phyloP scores from a whole-genome alignment of 1,140 invertebrate species.

The Caenorhabditis brenneri region DNA sequence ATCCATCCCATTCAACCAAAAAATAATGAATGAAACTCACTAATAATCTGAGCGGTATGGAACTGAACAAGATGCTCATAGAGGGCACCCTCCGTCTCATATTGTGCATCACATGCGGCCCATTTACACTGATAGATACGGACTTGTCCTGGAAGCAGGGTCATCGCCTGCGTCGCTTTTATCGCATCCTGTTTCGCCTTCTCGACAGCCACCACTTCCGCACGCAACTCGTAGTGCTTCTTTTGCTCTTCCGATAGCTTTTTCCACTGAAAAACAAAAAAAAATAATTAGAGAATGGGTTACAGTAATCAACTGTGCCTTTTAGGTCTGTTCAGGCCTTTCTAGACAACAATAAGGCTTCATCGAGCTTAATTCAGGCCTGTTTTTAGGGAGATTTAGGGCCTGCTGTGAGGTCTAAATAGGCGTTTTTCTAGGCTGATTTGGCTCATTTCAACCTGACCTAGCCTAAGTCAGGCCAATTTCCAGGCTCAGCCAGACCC shows the following conservation, averaged over 20 bases:
- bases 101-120: constrained; percentile 90
- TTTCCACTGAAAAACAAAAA: constrained; percentile 78
- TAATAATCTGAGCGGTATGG: constrained; percentile 67
- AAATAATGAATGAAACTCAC: no score
- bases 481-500: no score
- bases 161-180: constrained; percentile 48
- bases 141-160: constrained; percentile 70
- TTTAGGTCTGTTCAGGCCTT: no score
- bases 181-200: constrained; percentile 62
- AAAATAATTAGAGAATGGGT: neutral
- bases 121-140: constrained; percentile 85
- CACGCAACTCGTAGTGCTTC: constrained; percentile 88
- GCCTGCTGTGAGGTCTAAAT: no score
- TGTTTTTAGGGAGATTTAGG: no score
- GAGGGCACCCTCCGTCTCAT: constrained; percentile 86
- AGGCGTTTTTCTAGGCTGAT: no score
- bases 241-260: constrained; percentile 85
- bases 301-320: no score
- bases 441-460: no score
- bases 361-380: no score
- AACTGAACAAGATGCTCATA: constrained; percentile 86
- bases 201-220: constrained; percentile 80
- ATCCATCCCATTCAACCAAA: no score
- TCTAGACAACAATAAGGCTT: no score
- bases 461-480: no score